Conservation (phyloP, 2,888 invertebrate species). For the Allophyes oxyacanthae region DNA sequence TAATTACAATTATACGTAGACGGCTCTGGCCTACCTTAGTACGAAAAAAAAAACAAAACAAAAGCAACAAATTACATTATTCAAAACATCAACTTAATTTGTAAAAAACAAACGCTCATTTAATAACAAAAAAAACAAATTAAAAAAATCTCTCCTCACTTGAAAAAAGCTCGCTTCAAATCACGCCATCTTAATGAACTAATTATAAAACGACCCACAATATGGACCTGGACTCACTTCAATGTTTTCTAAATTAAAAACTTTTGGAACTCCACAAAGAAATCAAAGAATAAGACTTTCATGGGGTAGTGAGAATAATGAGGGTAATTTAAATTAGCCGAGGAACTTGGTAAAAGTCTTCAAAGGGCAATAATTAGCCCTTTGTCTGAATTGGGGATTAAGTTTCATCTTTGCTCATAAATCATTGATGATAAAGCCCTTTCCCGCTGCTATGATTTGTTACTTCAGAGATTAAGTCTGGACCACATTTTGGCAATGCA, state of each 20-base stretch:
- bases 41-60: slow-evolving; percentile 1
- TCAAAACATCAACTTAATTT: neutral
- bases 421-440: slow-evolving; percentile 58
- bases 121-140: slow-evolving; percentile 5
- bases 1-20: too few species aligned
- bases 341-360: slow-evolving; percentile 65
- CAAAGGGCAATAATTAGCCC: slow-evolving; percentile 79
- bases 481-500: slow-evolving; percentile 28
- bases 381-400: slow-evolving; percentile 72
- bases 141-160: neutral
- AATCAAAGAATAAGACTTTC: slow-evolving; percentile 40
- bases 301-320: slow-evolving; percentile 63
- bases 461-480: slow-evolving; percentile 41
- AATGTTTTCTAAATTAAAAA: slow-evolving; percentile 43
- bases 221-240: slow-evolving; percentile 8
- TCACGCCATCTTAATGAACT: slow-evolving; percentile 21
- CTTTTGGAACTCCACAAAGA: slow-evolving; percentile 32
- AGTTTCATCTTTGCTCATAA: slow-evolving; percentile 62
- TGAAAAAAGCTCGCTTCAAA: neutral
- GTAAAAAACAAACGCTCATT: slow-evolving; percentile 4
- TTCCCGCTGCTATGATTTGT: slow-evolving; percentile 53
- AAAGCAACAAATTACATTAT: slow-evolving; percentile 5
- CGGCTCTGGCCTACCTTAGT: too few species aligned
- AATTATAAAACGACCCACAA: slow-evolving; percentile 25
- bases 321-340: slow-evolving; percentile 72